A percentile compares a stretch with the other conserved stretches of the same genome.
phyloP scores from a whole-genome alignment of 35 echinoderm and acorn worm species.

The Apostichopus japonicus region DNA sequence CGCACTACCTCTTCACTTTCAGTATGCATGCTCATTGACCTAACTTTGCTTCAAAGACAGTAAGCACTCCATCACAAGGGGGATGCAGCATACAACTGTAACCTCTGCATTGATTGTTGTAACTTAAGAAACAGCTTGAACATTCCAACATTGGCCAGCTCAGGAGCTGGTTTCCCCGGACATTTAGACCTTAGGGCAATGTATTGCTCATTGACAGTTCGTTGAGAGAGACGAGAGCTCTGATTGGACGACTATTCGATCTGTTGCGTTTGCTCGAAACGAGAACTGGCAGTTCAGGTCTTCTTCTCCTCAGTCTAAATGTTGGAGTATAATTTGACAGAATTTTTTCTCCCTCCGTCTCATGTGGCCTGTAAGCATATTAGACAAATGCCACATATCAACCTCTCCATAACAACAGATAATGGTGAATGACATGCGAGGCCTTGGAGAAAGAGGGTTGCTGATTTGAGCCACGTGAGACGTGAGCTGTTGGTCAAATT shows the following conservation, averaged over 20 bases:
- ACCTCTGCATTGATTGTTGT: neutral
- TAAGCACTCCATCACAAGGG: conserved; percentile 23
- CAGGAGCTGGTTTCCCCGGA: neutral
- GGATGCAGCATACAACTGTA: neutral
- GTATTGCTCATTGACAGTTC: conserved; percentile 5
- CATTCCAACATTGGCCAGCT: neutral
- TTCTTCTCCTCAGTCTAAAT: neutral
- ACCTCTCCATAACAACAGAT: neutral
- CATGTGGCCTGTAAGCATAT: neutral
- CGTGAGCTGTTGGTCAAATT: neutral
- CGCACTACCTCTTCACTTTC: neutral
- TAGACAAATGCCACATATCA: conserved; percentile 1
- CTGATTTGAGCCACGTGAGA: neutral
- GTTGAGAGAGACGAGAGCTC: neutral
- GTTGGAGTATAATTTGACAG: conserved; percentile 17
- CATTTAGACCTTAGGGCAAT: conserved; percentile 8
- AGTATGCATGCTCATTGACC: neutral
- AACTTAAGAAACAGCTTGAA: conserved; percentile 7
- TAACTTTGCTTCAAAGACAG: neutral
- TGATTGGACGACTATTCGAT: neutral
- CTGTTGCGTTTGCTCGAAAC: conserved; percentile 1
- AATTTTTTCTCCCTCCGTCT: neutral
- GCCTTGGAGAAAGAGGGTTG: neutral
- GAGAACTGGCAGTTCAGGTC: conserved; percentile 6
- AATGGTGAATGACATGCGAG: neutral